Evolutionary conservation across 2,113 vertebrate genomes (phyloP), one percentile per base, ranked within the genome.

Genomic region (Mohoua ochrocephala): DNA sequence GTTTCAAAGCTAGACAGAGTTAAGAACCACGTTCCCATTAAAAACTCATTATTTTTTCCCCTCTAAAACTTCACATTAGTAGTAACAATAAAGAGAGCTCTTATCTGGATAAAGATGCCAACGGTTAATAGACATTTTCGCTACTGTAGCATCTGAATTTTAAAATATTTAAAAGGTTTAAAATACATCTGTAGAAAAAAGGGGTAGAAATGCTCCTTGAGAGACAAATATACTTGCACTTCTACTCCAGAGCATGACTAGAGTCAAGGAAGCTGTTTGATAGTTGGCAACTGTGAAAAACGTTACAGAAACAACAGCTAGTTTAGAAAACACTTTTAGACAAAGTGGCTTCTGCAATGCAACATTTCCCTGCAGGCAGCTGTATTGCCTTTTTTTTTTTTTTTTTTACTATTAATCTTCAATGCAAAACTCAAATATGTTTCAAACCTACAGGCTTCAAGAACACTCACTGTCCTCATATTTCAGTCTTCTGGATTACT

Each of bases 341-440:
- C 71, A 81, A 64, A 31, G n/a, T 12, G 10, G 16, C 15, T 50
- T 80, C 45, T 28, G 27, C 47, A 59, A 49, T 23, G n/a, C 21
- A 93, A 93, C 4, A 1, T 35, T 47, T 16, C 31, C 35, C 57
- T 56, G 19, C 26, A 78, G 70, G 15, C 13, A 89, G 52, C 2
- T 2, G 1, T 26, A 28, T 7, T 75, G 7, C 19, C n/a, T n/a
- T 1, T n/a, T 50, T n/a, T 18, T 17, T 2, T 14, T 18, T 33
- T 19, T 37, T 35, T 74, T 42, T 75, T 15, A 6, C 24, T 75
- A 14, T 10, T 37, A 33, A 31, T 61, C 22, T 57, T 63, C 37
- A 65, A 1, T 10, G 18, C 15, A 84, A 86, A 56, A 17, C 4
- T 20, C 56, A 70, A 80, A 45, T 28, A 42, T 2, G 2, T 80